Evolutionary conservation across 92 coral and sea anemone genomes (phyloP), one percentile per base, ranked within the genome.

Genomic region (Anthopleura xanthogrammica): DNA sequence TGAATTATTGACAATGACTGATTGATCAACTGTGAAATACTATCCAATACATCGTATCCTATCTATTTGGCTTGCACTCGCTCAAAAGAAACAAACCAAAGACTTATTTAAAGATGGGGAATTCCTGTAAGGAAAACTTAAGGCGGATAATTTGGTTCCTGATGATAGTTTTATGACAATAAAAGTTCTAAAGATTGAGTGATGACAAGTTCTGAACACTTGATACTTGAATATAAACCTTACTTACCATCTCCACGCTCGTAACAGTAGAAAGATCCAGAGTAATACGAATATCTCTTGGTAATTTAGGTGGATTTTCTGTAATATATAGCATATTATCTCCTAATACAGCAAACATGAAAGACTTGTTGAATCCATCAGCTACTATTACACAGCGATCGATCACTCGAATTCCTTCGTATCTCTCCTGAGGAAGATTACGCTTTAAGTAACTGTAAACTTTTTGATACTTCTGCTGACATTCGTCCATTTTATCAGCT

Each of bases 381-480:
- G 98, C 90, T 20, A 97, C 97, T 2, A 92, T 90, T 17, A 97
- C 95, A 74, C 99, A 97, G 7, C 98, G 99, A 52, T 97, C 99
- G 76, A 97, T 94, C 12, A 92, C 95, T 23, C 95, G 95, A 55
- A 97, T 88, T 20, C 98, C 94, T 46, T 90, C 92, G 75, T 97
- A 94, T 12, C 95, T 93, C 16, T 90, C 95, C 74, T 92, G 95
- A 0, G 97, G 75, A 58, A 97, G 87, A 41, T 82, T 80, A 24
- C 99, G 95, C 92, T 92, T 97, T 81, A 97, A 86, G 82, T 92
- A 97, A 82, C 91, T 94, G 87, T 94, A 95, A 41, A 97, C 99
- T 60, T 97, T 97, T 81, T 97, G 98, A 78, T 97, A 91, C 68
- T 92, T 97, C 72, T 97, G 98, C 79, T 82, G 84, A 62, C 94